phyloP scores from a whole-genome alignment of 2,797 vertebrate genomes.

The Gymnodraco acuticeps region DNA sequence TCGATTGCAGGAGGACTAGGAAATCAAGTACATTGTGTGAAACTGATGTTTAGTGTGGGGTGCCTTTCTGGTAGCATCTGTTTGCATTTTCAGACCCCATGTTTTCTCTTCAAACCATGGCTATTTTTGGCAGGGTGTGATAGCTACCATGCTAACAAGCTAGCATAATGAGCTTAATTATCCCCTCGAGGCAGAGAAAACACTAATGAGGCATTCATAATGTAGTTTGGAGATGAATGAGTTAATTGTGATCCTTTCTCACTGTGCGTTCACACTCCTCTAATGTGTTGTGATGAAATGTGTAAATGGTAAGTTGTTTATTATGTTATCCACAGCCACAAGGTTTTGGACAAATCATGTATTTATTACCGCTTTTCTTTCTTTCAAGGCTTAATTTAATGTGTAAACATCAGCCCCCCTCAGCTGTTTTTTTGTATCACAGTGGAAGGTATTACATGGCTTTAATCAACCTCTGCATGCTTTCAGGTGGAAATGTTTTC shows the following conservation, averaged over 20 bases:
- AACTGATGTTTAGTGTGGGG: conserved; percentile 59
- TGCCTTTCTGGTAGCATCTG: conserved; percentile 73
- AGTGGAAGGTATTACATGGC: conserved; percentile 10
- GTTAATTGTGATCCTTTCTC: conserved; percentile 38
- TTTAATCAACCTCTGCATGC: conserved; percentile 1
- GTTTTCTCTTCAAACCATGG: conserved; percentile 6
- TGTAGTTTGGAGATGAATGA: conserved; percentile 33
- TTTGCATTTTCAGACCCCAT: conserved; percentile 55
- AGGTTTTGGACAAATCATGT: background rate
- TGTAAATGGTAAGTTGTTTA: conserved; percentile 8
- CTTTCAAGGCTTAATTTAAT: conserved; percentile 17
- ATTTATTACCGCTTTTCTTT: background rate
- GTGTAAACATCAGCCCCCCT: background rate
- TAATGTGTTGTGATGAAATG: conserved; percentile 28
- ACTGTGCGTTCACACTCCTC: conserved; percentile 29
- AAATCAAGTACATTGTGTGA: conserved; percentile 71
- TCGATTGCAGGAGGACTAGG: conserved; percentile 44
- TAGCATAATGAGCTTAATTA: conserved; percentile 35
- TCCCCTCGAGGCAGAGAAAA: conserved; percentile 28
- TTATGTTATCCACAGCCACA: background rate
- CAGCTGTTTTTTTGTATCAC: no score
- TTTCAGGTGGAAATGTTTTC: background rate
- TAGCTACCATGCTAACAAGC: conserved; percentile 32
- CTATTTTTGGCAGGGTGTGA: conserved; percentile 38
- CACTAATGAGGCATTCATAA: conserved; percentile 40